Conservation (phyloP, 2,888 invertebrate species). For the Plagodis dolabraria region DNA sequence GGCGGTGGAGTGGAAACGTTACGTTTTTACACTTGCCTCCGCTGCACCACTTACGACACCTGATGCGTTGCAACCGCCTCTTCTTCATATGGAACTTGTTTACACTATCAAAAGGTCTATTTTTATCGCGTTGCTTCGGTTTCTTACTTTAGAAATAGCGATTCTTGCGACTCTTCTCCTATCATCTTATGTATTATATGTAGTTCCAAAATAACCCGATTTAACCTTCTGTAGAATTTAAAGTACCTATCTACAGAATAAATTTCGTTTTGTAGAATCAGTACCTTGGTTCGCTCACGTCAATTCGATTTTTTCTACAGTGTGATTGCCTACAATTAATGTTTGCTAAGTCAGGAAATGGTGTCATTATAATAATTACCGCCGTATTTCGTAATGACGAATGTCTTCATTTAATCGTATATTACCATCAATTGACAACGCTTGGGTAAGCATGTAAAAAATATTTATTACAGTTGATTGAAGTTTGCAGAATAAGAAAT, state of each 20-base stretch:
- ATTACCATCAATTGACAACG: no score
- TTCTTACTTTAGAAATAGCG: neutral
- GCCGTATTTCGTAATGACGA: slow-evolving; percentile 5
- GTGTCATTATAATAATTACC: neutral
- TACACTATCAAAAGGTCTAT: slow-evolving; percentile 13
- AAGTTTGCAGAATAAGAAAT: no score
- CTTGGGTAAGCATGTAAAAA: no score
- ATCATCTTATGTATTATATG: no score
- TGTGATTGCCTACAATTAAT: slow-evolving; percentile 5
- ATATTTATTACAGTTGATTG: no score
- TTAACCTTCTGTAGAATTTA: no score
- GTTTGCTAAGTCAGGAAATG: slow-evolving; percentile 2
- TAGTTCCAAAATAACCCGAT: no score
- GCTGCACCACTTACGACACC: slow-evolving; percentile 52
- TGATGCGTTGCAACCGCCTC: slow-evolving; percentile 47
- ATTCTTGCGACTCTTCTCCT: no score
- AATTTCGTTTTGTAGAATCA: no score
- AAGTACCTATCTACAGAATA: no score
- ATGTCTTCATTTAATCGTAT: slow-evolving; percentile 2
- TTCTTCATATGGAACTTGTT: slow-evolving; percentile 32
- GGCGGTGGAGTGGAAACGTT: slow-evolving; percentile 61
- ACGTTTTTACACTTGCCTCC: slow-evolving; percentile 53
- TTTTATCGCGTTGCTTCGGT: slow-evolving; percentile 10
- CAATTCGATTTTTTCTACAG: neutral
- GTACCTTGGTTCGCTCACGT: neutral